Base-by-base conservation (phyloP, 1,140 invertebrate species). In the Pogonus chalceus region DNA sequence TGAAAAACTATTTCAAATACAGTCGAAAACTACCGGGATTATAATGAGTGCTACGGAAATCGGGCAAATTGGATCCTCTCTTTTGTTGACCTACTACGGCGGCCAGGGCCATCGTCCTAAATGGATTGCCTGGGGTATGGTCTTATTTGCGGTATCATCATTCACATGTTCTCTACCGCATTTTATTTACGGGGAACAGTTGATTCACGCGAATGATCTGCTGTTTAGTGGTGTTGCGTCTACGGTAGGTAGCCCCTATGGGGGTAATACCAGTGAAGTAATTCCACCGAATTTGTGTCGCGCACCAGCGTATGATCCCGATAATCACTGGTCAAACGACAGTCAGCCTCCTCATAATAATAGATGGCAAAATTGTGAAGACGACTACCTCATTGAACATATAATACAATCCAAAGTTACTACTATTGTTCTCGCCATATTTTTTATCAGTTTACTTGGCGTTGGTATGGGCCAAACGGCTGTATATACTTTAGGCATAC, bases 1-100 rank as follows among this genome's bases (percentile, higher is more conserved):
- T 35, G 94, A 98, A 72, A 96, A 96, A 73, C 76, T 96, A 24
- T 97, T 95, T 69, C 89, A 92, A 76, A 89, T 97, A 46, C 91
- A 94, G 64, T 95, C 91, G 50, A 92, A 91, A 68, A 93, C 92
- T 3, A 96, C 92, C 0, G 94, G 93, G 0, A 83, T 93, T 37
- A 84, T 97, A 59, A 84, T 96, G 76, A 92, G 89, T 52, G 91
- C 92, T 9, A 94, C 92, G 20, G 94, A 98, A 70, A 89, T 97
- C 60, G 94, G 95, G 1, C 92, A 96, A 69, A 94, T 95, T 56
- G 84, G 85, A 39, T 89, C 87, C 14, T 88, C 90, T 16, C 72
- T 96, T 50, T 74, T 96, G 59, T 73, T 96, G 48, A 95, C 93
- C 2, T 97, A 96, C 67, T 90, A 93, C 66, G 93, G 91, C 1